Base-by-base conservation (phyloP, 1,140 invertebrate genomes). In the Panagrolaimus sp. region DNA sequence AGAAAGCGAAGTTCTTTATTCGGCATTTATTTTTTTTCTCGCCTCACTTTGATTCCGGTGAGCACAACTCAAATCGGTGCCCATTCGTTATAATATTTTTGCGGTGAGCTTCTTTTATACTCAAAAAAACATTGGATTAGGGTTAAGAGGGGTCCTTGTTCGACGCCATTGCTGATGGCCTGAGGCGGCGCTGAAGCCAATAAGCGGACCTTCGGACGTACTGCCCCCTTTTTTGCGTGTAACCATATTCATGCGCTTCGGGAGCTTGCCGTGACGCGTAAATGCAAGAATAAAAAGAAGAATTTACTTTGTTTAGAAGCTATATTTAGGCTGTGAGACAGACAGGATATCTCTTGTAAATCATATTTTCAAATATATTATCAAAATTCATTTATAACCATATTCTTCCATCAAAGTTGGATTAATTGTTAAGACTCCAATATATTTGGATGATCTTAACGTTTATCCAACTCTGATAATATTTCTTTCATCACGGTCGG, bases 121-220 rank as follows among this genome's bases (percentile, higher is more conserved):
- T 38, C 31, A 7, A 38, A 38, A 57, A 57, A 57, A 57, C 51
- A 57, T 57, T 57, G 51, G 51, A 57, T 57, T 57, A 57, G 51
- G 51, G 51, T 57, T 57, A 27, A 57, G 51, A 27, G 27, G n/a
- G 51, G 51, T 57, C 51, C 31, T 38, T 38, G 51, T 25, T 27
- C 27, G 51, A 57, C 20, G 51, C 51, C 31, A 27, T 57, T 57
- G 11, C 27, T 57, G 51, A 25, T 57, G 51, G 51, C 51, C 51
- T 57, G 27, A 57, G 51, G 51, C 51, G 51, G 51, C 51, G 51
- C 27, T 57, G 51, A 57, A n/a, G 51, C 51, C 51, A 57, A 57
- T 57, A 57, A 57, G 51, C 51, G 51, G 20, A 27, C 51, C 27
- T 16, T 25, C n/a, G 27, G 51, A 57, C 51, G 51, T 11, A 57